These are phyloP conservation scores for Dascillus cervinus DNA, from an alignment of 2,888 invertebrate genomes.

Conservation along the genomic window DNA sequence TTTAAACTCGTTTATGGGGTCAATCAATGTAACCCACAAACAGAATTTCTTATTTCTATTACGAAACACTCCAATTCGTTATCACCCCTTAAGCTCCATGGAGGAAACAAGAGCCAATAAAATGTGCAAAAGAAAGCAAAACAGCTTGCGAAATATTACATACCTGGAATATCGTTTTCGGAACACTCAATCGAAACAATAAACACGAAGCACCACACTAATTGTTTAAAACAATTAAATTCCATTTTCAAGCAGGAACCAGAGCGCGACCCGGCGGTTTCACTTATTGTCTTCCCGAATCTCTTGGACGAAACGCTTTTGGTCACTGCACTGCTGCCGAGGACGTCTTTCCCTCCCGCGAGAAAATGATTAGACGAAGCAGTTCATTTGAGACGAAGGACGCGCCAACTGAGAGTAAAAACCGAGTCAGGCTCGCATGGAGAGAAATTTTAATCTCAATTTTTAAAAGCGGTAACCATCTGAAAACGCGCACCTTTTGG, in stretches of 20 bases:
- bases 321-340: neutral
- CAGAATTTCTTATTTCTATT: too few species aligned
- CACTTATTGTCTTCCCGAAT: conserved; percentile 19
- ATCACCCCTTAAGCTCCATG: too few species aligned
- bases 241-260: conserved; percentile 34
- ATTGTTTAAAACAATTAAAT: conserved; percentile 33
- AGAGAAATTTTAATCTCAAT: conserved; percentile 37
- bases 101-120: too few species aligned
- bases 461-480: too few species aligned
- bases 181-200: conserved; percentile 29
- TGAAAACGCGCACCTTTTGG: too few species aligned
- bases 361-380: conserved; percentile 2
- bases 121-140: too few species aligned
- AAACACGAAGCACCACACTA: conserved; percentile 31
- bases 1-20: too few species aligned
- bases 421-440: conserved; percentile 27
- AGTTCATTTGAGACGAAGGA: conserved; percentile 9
- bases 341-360: too few species aligned
- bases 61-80: too few species aligned
- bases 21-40: too few species aligned
- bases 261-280: conserved; percentile 31
- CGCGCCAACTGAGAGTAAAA: conserved; percentile 19
- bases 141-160: too few species aligned
- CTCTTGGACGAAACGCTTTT: conserved; percentile 1
- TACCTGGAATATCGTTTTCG: conserved; percentile 39